These are phyloP conservation scores for Nannoperca obscura DNA, from an alignment of 2,797 vertebrate species.

Conservation along the genomic window DNA sequence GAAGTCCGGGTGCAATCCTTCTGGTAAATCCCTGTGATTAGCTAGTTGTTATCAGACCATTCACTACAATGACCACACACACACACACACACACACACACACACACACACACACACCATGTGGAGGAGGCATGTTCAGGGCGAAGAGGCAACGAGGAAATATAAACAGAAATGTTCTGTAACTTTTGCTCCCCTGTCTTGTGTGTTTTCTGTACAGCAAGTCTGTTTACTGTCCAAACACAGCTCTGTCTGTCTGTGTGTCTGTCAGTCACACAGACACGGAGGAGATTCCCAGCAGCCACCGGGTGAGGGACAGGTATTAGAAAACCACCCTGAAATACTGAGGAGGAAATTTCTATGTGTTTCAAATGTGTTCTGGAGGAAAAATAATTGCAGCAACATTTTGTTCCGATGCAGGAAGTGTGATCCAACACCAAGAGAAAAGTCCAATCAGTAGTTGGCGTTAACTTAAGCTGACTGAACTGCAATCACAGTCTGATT, in stretches of 20 bases:
- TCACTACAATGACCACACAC: constrained; percentile 11
- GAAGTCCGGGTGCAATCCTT: constrained; percentile 15
- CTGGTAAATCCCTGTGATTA: constrained; percentile 15
- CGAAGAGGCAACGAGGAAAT: constrained; percentile 30
- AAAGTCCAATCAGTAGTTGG: too few relatives aligned
- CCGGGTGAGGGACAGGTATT: constrained; percentile 9
- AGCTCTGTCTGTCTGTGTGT: constrained; percentile 28
- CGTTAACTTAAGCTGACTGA: background rate
- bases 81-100: background rate
- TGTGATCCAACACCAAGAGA: background rate
- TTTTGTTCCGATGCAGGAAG: constrained; percentile 5
- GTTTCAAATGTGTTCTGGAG: background rate
- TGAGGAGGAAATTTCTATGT: constrained; percentile 8
- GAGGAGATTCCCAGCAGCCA: constrained; percentile 35
- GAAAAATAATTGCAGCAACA: background rate
- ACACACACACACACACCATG: constrained; percentile 3
- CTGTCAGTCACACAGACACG: background rate
- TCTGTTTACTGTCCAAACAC: constrained; percentile 74
- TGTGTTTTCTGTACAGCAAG: constrained; percentile 59
- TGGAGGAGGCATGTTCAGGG: constrained; percentile 49
- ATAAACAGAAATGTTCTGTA: constrained; percentile 70
- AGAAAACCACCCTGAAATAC: constrained; percentile 16
- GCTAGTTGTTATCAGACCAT: constrained; percentile 23
- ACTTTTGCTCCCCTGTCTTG: constrained; percentile 52
- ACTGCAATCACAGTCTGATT: background rate